phyloP scores from a whole-genome alignment of 2,888 invertebrate species.

The Coleophora flavipennella region DNA sequence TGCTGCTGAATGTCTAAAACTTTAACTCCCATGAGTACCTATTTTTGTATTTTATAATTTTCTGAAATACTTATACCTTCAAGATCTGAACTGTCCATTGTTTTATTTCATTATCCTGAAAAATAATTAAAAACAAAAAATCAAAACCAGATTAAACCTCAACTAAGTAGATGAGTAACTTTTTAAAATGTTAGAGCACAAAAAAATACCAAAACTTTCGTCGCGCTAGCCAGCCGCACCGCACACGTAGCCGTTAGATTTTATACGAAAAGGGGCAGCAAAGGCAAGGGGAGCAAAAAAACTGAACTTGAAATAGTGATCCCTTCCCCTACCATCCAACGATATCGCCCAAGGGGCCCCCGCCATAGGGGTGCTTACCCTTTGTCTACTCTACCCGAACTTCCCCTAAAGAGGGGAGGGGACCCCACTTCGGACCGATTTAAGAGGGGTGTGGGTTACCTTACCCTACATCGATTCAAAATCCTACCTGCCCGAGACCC shows the following conservation, averaged over 20 bases:
- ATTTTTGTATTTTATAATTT: too few species aligned
- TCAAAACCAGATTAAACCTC: too few species aligned
- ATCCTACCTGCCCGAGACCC: slow-evolving; percentile 38
- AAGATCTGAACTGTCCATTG: too few species aligned
- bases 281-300: slow-evolving; percentile 36
- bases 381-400: slow-evolving; percentile 59
- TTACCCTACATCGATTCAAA: slow-evolving; percentile 53
- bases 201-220: slow-evolving; percentile 20
- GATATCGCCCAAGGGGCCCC: slow-evolving; percentile 61
- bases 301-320: slow-evolving; percentile 48
- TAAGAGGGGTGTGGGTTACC: slow-evolving; percentile 54
- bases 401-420: slow-evolving; percentile 63
- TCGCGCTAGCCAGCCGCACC: slow-evolving; percentile 5
- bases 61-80: too few species aligned
- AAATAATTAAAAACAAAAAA: too few species aligned
- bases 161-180: too few species aligned
- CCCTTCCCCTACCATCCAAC: slow-evolving; percentile 53
- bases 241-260: too few species aligned
- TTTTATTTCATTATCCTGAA: too few species aligned
- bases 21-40: too few species aligned
- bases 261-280: slow-evolving; percentile 23
- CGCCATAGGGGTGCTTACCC: slow-evolving; percentile 65
- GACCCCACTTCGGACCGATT: slow-evolving; percentile 54
- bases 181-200: too few species aligned
- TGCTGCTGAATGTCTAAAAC: too few species aligned